A percentile compares a stretch with the other conserved stretches of the same genome.
These are phyloP conservation scores for Phenganax marumi DNA, from an alignment of 92 coral and sea anemone genomes.

Conservation along the genomic window DNA sequence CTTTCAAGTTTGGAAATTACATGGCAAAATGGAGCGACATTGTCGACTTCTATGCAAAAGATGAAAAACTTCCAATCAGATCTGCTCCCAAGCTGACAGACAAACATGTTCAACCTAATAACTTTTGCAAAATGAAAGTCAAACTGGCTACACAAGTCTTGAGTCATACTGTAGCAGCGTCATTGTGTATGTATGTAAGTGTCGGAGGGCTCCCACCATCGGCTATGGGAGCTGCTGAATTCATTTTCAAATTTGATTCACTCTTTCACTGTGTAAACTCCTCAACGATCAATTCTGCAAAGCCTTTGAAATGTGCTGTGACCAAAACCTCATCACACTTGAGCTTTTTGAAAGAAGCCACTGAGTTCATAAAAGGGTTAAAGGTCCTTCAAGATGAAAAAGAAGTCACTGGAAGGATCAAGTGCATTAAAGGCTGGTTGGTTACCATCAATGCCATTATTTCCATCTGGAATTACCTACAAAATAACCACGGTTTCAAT, in stretches of 20 bases:
- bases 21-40: neutral
- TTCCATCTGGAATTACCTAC: too few relatives aligned
- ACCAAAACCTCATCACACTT: too few relatives aligned
- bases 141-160: slow-evolving; percentile 18
- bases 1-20: neutral
- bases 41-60: neutral
- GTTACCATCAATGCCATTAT: too few relatives aligned
- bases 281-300: neutral
- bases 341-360: too few relatives aligned
- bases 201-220: slow-evolving; percentile 12
- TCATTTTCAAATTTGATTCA: slow-evolving; percentile 23
- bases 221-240: slow-evolving; percentile 22
- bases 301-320: too few relatives aligned
- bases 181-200: neutral
- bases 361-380: too few relatives aligned
- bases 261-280: neutral
- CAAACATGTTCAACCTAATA: slow-evolving; percentile 16
- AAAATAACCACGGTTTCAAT: too few relatives aligned
- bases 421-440: too few relatives aligned
- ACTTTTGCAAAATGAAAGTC: slow-evolving; percentile 14
- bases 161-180: slow-evolving; percentile 29
- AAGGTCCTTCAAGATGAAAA: too few relatives aligned
- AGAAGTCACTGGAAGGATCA: too few relatives aligned
- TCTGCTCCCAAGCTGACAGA: slow-evolving; percentile 30
- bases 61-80: neutral